Conservation (phyloP, 2,113 vertebrate species). For the Rhinolophus ferrumequinum region DNA sequence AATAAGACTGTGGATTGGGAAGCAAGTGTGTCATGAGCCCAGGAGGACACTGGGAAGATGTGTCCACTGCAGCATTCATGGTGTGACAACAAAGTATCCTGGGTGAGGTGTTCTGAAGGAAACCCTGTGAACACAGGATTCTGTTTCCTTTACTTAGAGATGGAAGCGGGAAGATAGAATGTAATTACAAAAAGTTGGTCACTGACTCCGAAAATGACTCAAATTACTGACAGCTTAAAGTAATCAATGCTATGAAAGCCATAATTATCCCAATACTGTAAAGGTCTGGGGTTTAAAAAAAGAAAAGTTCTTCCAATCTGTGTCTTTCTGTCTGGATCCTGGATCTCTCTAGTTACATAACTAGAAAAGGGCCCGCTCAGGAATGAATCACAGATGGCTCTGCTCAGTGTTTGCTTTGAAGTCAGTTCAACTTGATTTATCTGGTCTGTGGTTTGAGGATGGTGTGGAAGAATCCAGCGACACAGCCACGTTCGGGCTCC, state of each 20-base stretch:
- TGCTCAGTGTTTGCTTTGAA: conserved; percentile 69
- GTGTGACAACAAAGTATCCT: background rate
- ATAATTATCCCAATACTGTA: conserved; percentile 61
- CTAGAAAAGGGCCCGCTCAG: conserved; percentile 23
- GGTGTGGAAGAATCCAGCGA: background rate
- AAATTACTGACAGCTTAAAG: conserved; percentile 71
- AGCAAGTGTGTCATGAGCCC: background rate
- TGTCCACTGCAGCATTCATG: background rate
- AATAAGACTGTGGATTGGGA: background rate
- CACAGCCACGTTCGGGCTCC: background rate
- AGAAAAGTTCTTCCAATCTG: conserved; percentile 27
- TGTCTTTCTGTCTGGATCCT: conserved; percentile 51
- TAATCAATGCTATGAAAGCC: conserved; percentile 25
- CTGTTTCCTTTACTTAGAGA: background rate
- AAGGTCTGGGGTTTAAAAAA: conserved; percentile 43
- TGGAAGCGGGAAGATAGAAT: conserved; percentile 44
- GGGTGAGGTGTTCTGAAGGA: background rate
- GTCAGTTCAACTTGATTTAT: conserved; percentile 63
- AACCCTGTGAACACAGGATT: background rate
- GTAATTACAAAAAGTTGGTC: conserved; percentile 42
- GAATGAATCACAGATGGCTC: conserved; percentile 65
- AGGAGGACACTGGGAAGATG: background rate
- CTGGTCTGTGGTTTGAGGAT: conserved; percentile 45
- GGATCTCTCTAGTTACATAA: conserved; percentile 57
- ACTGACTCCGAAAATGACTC: conserved; percentile 44